Evolutionary conservation across 2,888 invertebrate genomes (phyloP), one percentile per base, ranked within the genome.

Genomic region (Hypselothyrea guttata): DNA sequence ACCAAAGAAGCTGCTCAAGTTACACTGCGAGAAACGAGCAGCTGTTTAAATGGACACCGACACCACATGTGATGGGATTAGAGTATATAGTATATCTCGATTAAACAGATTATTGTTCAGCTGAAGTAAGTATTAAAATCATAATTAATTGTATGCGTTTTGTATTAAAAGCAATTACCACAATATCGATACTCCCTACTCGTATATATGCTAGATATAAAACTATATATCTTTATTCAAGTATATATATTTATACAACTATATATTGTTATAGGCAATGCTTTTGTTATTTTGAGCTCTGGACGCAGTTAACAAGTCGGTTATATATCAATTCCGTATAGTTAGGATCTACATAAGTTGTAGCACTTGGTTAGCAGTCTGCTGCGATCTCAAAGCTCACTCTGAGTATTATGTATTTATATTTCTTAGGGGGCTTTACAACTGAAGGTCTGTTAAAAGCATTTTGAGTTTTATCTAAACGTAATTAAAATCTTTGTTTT

Each of bases 101-200:
- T 42, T 35, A n/a, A 18, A 22, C 45, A 30, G 28, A 27, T 46
- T 55, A 47, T 12, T 46, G 42, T 44, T 55, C 30, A 46, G 55
- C 52, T 52, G 58, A 48, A 13, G 12, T 45, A 31, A 16, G 40
- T 28, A 30, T 42, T 53, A 63, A 63, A 69, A 60, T 22, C 22
- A 35, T 48, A 66, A 34, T 57, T 70, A 58, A 79, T 55, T 65
- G 68, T 59, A 59, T 56, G 49, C 47, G 40, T 34, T 5, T 22
- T 54, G n/a, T n/a, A n/a, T 83, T 65, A 69, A 75, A 83, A 84
- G 84, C 84, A 72, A 72, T 54, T 77, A 69, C 81, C 73, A 69
- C 62, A 69, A 52, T 59, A 51, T 61, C 48, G 22, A 22, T 22
- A 22, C 27, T 64, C 5, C 38, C 51, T 52, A 44, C 30, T 48